A percentile compares a stretch with the other conserved stretches of the same genome.
Conservation (phyloP, 2,888 invertebrate species). For the Pediacus dermestoides region DNA sequence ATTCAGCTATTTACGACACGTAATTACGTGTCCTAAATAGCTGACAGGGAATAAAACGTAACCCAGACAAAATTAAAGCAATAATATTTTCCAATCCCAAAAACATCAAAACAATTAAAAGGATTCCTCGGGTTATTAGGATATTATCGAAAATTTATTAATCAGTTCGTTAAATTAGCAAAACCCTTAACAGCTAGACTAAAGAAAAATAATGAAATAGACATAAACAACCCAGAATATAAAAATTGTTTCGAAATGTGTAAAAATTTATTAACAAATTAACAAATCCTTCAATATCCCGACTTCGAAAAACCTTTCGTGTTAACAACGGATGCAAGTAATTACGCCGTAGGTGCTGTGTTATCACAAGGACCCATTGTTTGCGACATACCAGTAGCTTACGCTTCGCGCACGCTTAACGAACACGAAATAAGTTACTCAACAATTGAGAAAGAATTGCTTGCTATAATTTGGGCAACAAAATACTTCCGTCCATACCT, state of each 20-base stretch:
- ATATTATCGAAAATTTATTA: conserved; percentile 21
- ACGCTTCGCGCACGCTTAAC: conserved; percentile 37
- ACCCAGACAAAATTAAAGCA: conserved; percentile 18
- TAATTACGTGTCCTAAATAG: no score
- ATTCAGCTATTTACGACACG: conserved; percentile 22
- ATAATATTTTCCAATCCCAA: conserved; percentile 19
- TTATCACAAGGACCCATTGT: conserved; percentile 33
- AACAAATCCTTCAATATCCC: conserved; percentile 32
- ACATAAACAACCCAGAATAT: conserved; percentile 18
- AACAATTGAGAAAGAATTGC: conserved; percentile 42
- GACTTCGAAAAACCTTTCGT: conserved; percentile 36
- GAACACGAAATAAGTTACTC: conserved; percentile 39
- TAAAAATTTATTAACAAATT: no score
- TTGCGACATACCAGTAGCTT: conserved; percentile 40
- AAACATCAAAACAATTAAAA: conserved; percentile 22
- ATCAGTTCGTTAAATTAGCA: conserved; percentile 21
- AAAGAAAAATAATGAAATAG: conserved; percentile 16
- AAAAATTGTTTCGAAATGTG: no score
- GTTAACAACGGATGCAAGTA: conserved; percentile 40
- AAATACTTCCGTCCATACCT: conserved; percentile 44
- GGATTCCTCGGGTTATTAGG: no score
- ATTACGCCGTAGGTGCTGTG: conserved; percentile 35
- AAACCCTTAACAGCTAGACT: conserved; percentile 21
- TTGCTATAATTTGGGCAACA: no score
- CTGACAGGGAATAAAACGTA: conserved; percentile 22